Base-by-base conservation (phyloP, 2,797 vertebrate genomes). In the Trachurus trachurus region DNA sequence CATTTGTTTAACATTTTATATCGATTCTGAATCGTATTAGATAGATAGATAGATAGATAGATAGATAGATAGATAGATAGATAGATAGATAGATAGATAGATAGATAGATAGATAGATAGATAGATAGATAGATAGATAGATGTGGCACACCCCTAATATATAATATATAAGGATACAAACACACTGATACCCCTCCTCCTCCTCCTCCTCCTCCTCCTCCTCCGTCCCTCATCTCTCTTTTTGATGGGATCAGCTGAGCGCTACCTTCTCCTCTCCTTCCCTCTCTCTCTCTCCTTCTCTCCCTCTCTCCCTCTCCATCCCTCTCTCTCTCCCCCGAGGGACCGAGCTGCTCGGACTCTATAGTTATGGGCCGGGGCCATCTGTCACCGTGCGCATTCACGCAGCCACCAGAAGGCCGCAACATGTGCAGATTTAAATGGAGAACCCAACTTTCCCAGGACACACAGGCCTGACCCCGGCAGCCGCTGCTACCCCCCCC, bases 361-460 rank as follows among this genome's bases (percentile, higher is more conserved):
- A 93, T 93, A 93, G 94, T 94, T 93, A 93, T 95, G 93, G 93
- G 87, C 90, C 66, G 75, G 83, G 86, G 92, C 95, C 95, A 95
- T 95, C 95, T 95, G 95, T 93, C 95, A 89, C 83, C 85, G 72
- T 85, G 91, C 66, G 70, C 92, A 92, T 94, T 94, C 93, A 93
- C 88, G 81, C 92, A 93, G 92, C 92, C 94, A 94, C 93, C 95
- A 96, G 95, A 95, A 95, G 95, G 94, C 92, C 84, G 74, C 94
- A 95, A 94, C 94, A 96, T 95, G 95, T 95, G 94, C 94, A 92
- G 85, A 90, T 94, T 95, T 95, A 95, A 95, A 95, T 94, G 93
- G 90, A 92, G 93, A 94, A 88, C 85, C 88, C 92, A 92, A 94
- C 94, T 95, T 95, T 95, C 95, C 94, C 95, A 95, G 95, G 94